Percentiles rank a stretch among this genome's conserved stretches.
These are phyloP conservation scores for Luehdorfia chinensis DNA, from an alignment of 1,140 invertebrate species.

Conservation along the genomic window DNA sequence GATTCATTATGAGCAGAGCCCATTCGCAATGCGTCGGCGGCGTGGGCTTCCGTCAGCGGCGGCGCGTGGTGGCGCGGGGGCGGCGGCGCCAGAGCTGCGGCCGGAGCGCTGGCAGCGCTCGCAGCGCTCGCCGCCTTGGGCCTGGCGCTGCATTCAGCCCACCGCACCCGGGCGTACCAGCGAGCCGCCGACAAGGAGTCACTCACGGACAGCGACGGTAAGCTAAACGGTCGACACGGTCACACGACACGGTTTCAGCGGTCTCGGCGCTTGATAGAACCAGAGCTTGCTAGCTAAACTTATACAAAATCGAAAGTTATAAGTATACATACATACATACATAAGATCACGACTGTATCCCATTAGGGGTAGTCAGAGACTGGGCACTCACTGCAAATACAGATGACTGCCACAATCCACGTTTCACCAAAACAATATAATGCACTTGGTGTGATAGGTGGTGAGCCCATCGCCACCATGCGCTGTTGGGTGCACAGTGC, in stretches of 20 bases:
- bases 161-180: slow-evolving; percentile 55
- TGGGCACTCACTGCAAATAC: too few species aligned
- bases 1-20: slow-evolving; percentile 36
- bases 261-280: too few species aligned
- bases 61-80: slow-evolving; percentile 49
- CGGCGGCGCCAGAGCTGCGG: slow-evolving; percentile 47
- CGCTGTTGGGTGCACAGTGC: too few species aligned
- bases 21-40: slow-evolving; percentile 58
- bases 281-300: too few species aligned
- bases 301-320: too few species aligned
- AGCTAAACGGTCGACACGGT: not conserved
- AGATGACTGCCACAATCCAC: too few species aligned
- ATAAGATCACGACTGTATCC: too few species aligned
- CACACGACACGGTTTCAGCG: not conserved
- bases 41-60: slow-evolving; percentile 43
- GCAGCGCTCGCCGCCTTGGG: slow-evolving; percentile 48
- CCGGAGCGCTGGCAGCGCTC: slow-evolving; percentile 46
- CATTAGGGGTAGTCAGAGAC: too few species aligned
- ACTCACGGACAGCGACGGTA: slow-evolving; percentile 63
- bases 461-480: too few species aligned
- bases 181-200: slow-evolving; percentile 64
- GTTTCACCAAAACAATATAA: too few species aligned
- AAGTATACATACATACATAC: too few species aligned
- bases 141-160: slow-evolving; percentile 56
- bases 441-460: too few species aligned